These are phyloP conservation scores for Chalcosyrphus nemorum DNA, from an alignment of 2,888 invertebrate species.

Conservation along the genomic window DNA sequence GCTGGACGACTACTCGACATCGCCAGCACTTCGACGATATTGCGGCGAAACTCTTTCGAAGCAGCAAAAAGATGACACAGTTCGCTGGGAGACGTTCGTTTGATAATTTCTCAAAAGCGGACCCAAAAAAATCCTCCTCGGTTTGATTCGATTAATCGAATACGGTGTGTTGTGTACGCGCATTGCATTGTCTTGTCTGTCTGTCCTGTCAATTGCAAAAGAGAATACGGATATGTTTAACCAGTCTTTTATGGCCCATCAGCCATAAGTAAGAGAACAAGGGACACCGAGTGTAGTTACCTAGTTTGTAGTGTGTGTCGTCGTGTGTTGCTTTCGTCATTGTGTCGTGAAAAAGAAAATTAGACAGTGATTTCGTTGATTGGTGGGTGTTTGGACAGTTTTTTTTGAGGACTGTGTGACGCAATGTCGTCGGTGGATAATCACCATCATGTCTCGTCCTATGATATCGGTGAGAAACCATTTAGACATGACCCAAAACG, in stretches of 20 bases:
- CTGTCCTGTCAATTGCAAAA: constrained; percentile 31
- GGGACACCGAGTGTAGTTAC: too few relatives aligned
- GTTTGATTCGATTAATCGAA: constrained; percentile 35
- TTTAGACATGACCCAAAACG: constrained; percentile 80
- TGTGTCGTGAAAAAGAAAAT: background rate
- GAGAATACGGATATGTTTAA: constrained; percentile 56
- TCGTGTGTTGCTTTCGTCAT: constrained; percentile 20
- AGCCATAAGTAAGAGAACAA: constrained; percentile 33
- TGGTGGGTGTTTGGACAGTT: too few relatives aligned
- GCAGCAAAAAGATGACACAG: constrained; percentile 71
- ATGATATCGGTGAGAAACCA: constrained; percentile 79
- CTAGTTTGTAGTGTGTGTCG: too few relatives aligned
- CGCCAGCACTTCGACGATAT: constrained; percentile 36
- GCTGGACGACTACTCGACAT: constrained; percentile 31
- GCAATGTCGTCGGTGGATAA: constrained; percentile 72
- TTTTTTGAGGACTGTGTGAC: too few relatives aligned
- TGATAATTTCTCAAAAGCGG: constrained; percentile 67
- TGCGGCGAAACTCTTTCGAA: constrained; percentile 58
- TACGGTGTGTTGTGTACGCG: constrained; percentile 21
- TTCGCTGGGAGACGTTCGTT: constrained; percentile 68
- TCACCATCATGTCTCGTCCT: constrained; percentile 75
- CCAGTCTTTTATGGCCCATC: constrained; percentile 50
- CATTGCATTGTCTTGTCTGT: too few relatives aligned
- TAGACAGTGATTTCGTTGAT: constrained; percentile 36
- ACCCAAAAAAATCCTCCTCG: constrained; percentile 29